phyloP scores from a whole-genome alignment of 2,113 vertebrate genomes.

The Riparia riparia region DNA sequence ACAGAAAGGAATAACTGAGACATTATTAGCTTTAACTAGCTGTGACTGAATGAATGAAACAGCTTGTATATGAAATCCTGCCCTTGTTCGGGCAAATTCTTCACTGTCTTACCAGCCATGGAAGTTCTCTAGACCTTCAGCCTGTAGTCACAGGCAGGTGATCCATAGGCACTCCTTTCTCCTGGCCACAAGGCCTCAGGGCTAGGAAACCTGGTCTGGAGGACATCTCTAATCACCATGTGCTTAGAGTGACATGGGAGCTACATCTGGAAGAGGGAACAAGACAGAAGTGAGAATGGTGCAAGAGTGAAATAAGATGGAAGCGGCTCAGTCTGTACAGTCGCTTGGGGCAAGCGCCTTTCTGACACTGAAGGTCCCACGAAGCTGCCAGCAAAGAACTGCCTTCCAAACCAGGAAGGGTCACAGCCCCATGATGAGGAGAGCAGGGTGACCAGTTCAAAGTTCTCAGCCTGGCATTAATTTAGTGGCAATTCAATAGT shows the following conservation, averaged over 20 bases:
- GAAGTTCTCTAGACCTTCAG: not conserved
- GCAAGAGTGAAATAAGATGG: not conserved
- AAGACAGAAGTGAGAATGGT: not conserved
- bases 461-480: no score
- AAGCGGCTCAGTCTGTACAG: not conserved
- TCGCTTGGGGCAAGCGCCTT: not conserved
- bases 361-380: not conserved
- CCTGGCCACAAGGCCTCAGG: not conserved
- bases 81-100: not conserved
- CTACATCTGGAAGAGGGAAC: not conserved
- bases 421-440: not conserved
- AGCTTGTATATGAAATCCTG: not conserved
- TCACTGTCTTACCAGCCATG: not conserved
- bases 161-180: not conserved
- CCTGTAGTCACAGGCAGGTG: not conserved
- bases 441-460: not conserved
- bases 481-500: not conserved
- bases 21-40: not conserved
- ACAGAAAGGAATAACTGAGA: not conserved
- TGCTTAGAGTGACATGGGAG: not conserved
- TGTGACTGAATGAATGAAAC: not conserved
- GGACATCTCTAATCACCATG: not conserved
- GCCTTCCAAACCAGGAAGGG: not conserved
- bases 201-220: not conserved
- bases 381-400: not conserved